These are phyloP conservation scores for Aselliscus stoliczkanus DNA, from an alignment of 2,797 vertebrate species.

Conservation along the genomic window DNA sequence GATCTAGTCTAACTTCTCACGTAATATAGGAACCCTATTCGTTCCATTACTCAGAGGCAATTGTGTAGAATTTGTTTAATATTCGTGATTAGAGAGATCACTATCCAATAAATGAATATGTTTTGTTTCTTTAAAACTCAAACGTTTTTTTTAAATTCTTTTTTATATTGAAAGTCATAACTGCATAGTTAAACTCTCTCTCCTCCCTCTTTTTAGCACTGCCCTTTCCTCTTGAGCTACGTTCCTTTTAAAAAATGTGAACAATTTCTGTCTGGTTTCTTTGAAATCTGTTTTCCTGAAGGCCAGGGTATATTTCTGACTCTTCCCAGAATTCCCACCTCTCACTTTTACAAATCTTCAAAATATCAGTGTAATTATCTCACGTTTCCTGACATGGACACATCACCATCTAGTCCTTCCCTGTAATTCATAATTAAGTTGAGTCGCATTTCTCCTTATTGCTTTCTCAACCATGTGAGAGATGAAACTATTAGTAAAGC, in stretches of 20 bases:
- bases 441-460: background rate
- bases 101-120: background rate
- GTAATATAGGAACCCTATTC: background rate
- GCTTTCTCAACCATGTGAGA: background rate
- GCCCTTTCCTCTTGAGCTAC: background rate
- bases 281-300: conserved; percentile 40
- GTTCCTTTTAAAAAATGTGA: conserved; percentile 22
- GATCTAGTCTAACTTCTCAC: background rate
- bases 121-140: conserved; percentile 19
- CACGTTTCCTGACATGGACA: background rate
- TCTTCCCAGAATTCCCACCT: background rate
- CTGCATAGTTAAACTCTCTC: background rate
- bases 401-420: background rate
- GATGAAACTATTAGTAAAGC: conserved; percentile 9
- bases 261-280: conserved; percentile 37
- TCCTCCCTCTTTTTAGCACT: background rate
- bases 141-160: background rate
- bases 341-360: background rate
- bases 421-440: conserved; percentile 35
- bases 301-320: background rate
- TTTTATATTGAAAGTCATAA: background rate
- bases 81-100: background rate
- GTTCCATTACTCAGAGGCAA: background rate
- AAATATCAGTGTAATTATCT: background rate
- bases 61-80: background rate